Base-by-base conservation (phyloP, 2,113 vertebrate species). In the Prochilodus magdalenae region DNA sequence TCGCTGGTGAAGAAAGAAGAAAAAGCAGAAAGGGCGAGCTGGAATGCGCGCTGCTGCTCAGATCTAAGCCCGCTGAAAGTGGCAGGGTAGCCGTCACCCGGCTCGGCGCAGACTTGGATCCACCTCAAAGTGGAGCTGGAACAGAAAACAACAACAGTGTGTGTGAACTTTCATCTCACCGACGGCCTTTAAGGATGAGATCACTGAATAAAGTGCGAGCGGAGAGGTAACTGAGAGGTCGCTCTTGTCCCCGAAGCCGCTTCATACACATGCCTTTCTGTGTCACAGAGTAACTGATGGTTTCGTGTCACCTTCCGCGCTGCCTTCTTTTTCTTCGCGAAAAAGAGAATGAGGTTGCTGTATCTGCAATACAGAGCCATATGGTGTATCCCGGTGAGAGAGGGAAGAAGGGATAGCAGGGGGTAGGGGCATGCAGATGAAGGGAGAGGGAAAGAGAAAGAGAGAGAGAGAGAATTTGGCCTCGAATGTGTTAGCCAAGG, bases 331-430 rank as follows among this genome's bases (percentile, higher is more conserved):
- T 36, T 75, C 75, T 80, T 76, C 66, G 5, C n/a, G 60, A 80
- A 36, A 84, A 76, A 67, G 62, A 81, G 62, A 63, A 83, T 75
- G 62, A 86, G 80, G 84, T 73, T 82, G 94, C 92, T 88, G 93
- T 60, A 89, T 93, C 90, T 89, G 91, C 86, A 85, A 26, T 86
- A 89, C 86, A 87, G 85, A 89, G 91, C 89, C 94, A 94, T 94
- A 93, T 93, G 94, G 93, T 90, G 86, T 87, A 89, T 92, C 59
- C 79, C 60, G 86, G 83, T 88, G 91, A 89, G 88, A 83, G 87
- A 10, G 67, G 73, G 67, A 69, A 55, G 47, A 77, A 75, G 6
- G 7, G 73, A 67, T 79, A 51, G 75, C 29, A 65, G 59, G 77
- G 49, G 75, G 66, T 26, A 40, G 60, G 49, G 66, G 29, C 60